Evolutionary conservation across 2,113 vertebrate species (phyloP).

Genomic region (Acinonyx jubatus): DNA sequence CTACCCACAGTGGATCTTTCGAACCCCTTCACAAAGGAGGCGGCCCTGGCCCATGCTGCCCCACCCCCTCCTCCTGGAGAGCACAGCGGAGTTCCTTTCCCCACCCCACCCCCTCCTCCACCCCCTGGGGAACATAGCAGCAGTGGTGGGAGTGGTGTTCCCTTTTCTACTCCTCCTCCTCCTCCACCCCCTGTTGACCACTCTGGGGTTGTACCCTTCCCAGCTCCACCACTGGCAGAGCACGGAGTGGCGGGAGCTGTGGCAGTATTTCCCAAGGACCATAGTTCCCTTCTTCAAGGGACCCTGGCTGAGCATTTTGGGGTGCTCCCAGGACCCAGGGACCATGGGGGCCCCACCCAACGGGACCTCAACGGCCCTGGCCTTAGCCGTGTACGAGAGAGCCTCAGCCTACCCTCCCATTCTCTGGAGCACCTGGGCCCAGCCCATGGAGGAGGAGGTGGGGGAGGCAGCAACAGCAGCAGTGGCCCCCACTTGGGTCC

Average conservation of each 20-base stretch:
- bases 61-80: conserved; percentile 81
- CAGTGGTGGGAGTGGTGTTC: conserved; percentile 69
- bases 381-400: conserved; percentile 86
- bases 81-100: conserved; percentile 84
- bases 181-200: conserved; percentile 83
- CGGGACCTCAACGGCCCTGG: conserved; percentile 82
- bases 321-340: conserved; percentile 85
- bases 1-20: conserved; percentile 84
- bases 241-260: conserved; percentile 76
- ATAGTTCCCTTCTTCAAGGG: conserved; percentile 85
- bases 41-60: conserved; percentile 79
- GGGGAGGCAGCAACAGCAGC: conserved; percentile 66
- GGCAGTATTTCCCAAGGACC: conserved; percentile 83
- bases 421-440: conserved; percentile 81
- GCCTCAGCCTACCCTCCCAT: conserved; percentile 70
- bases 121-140: conserved; percentile 79
- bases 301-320: conserved; percentile 91
- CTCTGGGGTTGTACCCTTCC: conserved; percentile 83
- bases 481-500: conserved; percentile 78
- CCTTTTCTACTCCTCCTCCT: conserved; percentile 80
- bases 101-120: conserved; percentile 82
- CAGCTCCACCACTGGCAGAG: conserved; percentile 80
- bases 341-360: conserved; percentile 79
- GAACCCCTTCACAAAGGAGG: conserved; percentile 84
- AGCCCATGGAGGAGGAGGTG: conserved; percentile 66